Base-by-base conservation (phyloP, 1,140 invertebrate genomes). In the Drosophila setifemur region DNA sequence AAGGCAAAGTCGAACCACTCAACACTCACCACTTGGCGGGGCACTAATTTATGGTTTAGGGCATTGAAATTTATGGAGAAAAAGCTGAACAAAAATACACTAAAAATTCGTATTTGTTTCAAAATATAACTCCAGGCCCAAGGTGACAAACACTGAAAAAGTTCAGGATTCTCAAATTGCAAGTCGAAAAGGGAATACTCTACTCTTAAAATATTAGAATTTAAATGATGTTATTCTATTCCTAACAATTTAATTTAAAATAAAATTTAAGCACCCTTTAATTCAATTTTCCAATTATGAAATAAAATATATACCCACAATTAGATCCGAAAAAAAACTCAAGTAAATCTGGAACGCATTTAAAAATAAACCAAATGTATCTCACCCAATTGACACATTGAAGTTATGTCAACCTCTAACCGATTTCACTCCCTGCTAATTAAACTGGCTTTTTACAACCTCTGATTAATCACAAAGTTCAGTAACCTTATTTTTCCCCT, bases 31-130 rank as follows among this genome's bases (percentile, higher is more conserved):
- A 77, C 67, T 81, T 26, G 78, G 55, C 53, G 60, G 55, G 52
- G 57, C 78, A 61, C 73, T 79, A 85, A 83, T 83, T 83, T 83
- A 83, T 85, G 74, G 74, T 70, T 85, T 85, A 74, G 70, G 74
- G 64, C 61, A 58, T 63, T 45, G 42, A 57, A 85, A 83, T 83
- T 85, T 85, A 83, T 83, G 79, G 64, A 74, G 70, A 63, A 33
- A 63, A 48, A 48, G 31, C 60, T 18, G 25, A 58, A 44, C 53
- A 82, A 81, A 81, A 68, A 82, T 73, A 55, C 33, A 37, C 57
- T 33, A 72, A 71, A 61, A 35, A 71, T 19, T 23, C 18, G 50
- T 60, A 52, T 73, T 78, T 74, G 60, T 66, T 78, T 74, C 77
- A 67, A 78, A 74, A 57, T 31, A 61, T 58, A 66, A 63, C 18